These are phyloP conservation scores for Yponomeuta sedellus DNA, from an alignment of 2,888 invertebrate species.

Conservation along the genomic window DNA sequence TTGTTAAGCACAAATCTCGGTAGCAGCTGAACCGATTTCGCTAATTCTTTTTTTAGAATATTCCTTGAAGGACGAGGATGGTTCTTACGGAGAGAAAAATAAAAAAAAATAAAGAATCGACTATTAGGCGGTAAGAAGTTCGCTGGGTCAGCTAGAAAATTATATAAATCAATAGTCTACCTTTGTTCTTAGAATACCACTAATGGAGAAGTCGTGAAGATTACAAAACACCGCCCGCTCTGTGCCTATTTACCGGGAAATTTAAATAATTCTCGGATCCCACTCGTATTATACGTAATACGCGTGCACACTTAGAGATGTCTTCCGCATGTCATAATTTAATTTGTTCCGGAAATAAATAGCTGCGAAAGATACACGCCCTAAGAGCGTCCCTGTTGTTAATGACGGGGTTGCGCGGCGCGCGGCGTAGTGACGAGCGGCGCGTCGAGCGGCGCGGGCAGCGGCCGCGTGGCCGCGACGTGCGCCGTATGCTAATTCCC, in stretches of 20 bases:
- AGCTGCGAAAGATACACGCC: neutral
- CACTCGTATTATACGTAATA: neutral
- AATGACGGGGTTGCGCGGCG: slow-evolving; percentile 8
- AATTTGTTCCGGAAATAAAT: slow-evolving; percentile 8
- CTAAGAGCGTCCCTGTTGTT: neutral
- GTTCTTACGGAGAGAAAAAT: too few relatives aligned
- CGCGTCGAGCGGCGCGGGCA: slow-evolving; percentile 29
- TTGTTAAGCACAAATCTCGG: too few relatives aligned
- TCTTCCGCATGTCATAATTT: neutral
- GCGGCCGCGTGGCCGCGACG: slow-evolving; percentile 55
- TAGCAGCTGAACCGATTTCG: too few relatives aligned
- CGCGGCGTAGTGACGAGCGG: slow-evolving; percentile 13
- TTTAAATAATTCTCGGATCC: neutral
- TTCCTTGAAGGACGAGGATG: too few relatives aligned
- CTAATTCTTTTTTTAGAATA: too few relatives aligned
- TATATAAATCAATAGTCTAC: neutral
- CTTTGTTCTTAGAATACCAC: neutral
- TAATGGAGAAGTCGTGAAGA: neutral
- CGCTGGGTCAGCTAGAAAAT: too few relatives aligned
- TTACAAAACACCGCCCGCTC: neutral
- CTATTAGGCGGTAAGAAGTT: too few relatives aligned
- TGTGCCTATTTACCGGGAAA: neutral
- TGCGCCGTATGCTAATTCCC: slow-evolving; percentile 70
- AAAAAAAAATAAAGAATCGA: too few relatives aligned
- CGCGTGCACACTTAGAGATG: neutral